Conservation (phyloP, 2,113 vertebrate species). For the Oreocharis arfaki region DNA sequence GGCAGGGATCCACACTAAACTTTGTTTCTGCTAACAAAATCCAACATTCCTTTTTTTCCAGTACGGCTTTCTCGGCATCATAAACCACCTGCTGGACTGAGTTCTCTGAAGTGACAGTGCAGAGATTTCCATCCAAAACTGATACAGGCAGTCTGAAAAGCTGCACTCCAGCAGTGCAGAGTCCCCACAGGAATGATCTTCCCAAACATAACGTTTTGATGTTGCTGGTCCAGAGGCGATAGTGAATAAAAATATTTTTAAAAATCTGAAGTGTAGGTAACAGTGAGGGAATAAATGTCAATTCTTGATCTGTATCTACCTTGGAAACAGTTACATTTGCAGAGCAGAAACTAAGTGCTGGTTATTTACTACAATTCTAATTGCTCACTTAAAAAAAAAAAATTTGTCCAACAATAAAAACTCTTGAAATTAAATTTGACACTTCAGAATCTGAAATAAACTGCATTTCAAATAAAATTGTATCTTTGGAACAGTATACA, state of each 20-base stretch:
- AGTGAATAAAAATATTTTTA: neutral
- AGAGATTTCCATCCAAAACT: neutral
- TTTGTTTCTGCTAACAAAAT: slow-evolving; percentile 2
- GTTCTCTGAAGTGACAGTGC: neutral
- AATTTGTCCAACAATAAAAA: neutral
- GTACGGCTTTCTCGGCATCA: neutral
- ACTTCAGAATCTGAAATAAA: slow-evolving; percentile 2
- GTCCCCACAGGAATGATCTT: neutral
- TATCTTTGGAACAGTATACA: slow-evolving; percentile 7
- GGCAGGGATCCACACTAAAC: slow-evolving; percentile 7
- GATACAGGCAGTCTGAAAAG: neutral
- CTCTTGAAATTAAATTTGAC: slow-evolving; percentile 30
- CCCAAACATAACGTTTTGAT: neutral
- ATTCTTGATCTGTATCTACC: neutral
- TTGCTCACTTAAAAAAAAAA: neutral
- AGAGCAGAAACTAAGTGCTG: neutral
- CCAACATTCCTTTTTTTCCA: neutral
- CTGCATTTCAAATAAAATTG: slow-evolving; percentile 25
- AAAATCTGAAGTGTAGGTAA: neutral
- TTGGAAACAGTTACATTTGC: neutral
- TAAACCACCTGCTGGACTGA: slow-evolving; percentile 42
- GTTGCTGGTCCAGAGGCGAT: neutral
- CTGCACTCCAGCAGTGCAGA: neutral
- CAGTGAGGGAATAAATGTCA: slow-evolving; percentile 4
- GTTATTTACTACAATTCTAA: neutral